A percentile compares a stretch with the other conserved stretches of the same genome.
These are phyloP conservation scores for Drosophila mercatorum DNA, from an alignment of 2,888 invertebrate genomes.

Conservation along the genomic window DNA sequence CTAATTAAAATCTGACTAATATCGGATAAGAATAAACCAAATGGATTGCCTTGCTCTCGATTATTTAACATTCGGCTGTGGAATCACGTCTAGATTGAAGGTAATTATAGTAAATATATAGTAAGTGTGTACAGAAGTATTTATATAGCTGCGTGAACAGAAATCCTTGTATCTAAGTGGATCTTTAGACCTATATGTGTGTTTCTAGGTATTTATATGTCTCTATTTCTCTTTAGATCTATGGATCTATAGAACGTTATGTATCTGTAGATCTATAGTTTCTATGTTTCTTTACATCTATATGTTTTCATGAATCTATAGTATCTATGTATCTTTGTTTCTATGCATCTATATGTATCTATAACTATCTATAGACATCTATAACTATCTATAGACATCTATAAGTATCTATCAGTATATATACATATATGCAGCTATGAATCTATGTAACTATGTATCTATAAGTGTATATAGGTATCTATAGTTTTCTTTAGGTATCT, in stretches of 20 bases:
- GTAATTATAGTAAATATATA: conserved; percentile 4
- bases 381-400: no score
- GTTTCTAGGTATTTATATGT: neutral
- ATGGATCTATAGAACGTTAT: neutral
- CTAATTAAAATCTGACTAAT: conserved; percentile 12
- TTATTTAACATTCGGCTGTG: neutral
- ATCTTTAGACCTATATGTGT: neutral
- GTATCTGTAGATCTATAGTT: no score
- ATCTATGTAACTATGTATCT: conserved; percentile 1
- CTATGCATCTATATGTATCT: neutral
- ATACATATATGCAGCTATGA: neutral
- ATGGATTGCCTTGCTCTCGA: conserved; percentile 1
- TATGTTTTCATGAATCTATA: no score
- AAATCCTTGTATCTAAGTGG: neutral
- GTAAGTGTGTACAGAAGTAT: neutral
- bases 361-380: neutral
- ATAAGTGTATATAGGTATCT: neutral
- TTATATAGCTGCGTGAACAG: neutral
- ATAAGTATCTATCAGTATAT: neutral
- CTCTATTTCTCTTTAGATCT: neutral
- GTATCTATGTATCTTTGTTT: neutral
- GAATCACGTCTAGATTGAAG: conserved; percentile 31
- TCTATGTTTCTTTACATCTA: no score
- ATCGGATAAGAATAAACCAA: conserved; percentile 11
- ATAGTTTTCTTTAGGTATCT: no score